Conservation (phyloP, 2,888 invertebrate species). For the Hyposoter didymator region DNA sequence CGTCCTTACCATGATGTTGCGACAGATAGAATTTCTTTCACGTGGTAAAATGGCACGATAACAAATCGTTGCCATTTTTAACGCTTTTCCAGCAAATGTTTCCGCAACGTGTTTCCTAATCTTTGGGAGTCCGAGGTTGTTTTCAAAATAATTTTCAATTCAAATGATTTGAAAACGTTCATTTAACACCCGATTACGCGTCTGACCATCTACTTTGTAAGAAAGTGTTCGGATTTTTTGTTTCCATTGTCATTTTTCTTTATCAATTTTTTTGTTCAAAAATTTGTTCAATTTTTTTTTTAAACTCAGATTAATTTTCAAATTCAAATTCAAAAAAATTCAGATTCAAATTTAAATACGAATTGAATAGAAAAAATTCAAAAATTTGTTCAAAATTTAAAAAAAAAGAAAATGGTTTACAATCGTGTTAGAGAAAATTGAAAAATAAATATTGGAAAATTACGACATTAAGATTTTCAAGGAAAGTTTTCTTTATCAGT, state of each 20-base stretch:
- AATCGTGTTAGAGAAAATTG: background rate
- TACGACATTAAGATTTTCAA: background rate
- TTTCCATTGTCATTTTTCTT: too few species aligned
- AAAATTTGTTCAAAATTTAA: too few species aligned
- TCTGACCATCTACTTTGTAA: too few species aligned
- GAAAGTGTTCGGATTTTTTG: too few species aligned
- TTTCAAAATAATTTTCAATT: background rate
- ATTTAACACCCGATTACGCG: background rate
- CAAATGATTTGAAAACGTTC: background rate
- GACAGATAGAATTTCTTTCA: background rate
- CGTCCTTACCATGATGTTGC: background rate
- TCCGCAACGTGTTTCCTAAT: background rate
- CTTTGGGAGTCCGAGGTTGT: background rate
- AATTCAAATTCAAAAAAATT: too few species aligned
- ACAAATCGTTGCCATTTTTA: background rate
- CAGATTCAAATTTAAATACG: too few species aligned
- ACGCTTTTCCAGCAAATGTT: background rate
- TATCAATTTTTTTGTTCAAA: too few species aligned
- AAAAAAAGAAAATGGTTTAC: background rate
- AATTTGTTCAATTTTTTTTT: too few species aligned
- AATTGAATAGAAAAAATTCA: too few species aligned
- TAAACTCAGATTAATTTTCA: too few species aligned
- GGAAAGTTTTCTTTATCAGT: background rate
- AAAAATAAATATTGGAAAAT: background rate
- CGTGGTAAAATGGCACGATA: background rate